Evolutionary conservation across 2,888 invertebrate species (phyloP), one percentile per base, ranked within the genome.

Genomic region (Dioctria linearis): DNA sequence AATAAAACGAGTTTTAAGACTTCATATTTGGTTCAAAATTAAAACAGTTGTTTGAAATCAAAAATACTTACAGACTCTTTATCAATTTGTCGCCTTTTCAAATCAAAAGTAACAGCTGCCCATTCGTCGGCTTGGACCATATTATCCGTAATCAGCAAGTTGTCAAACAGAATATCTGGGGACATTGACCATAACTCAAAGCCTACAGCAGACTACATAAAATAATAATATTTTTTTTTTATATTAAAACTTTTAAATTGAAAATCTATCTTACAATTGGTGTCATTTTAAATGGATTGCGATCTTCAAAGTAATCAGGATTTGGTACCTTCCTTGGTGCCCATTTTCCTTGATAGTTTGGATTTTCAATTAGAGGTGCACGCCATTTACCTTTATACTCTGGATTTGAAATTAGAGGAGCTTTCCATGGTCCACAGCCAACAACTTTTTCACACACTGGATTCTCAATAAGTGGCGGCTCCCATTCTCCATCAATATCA

Each of bases 111-210:
- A 83, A 94, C 93, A 51, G 91, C 91, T 1, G 98, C 95, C 93
- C 95, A 98, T 78, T 93, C 91, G 40, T 93, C 91, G 0, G 98
- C 97, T 0, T 94, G 91, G 1, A 89, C 90, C 80, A 92, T 90
- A 85, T 96, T 94, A 87, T 98, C 97, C 0, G 98, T 95, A 81
- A 99, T 91, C 82, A 99, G 90, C 79, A 99, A 91, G 90, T 99
- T 99, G 90, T 99, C 99, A 90, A 99, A 99, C 80, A 97, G 90
- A 85, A 99, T 95, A 85, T 93, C 92, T 82, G 96, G 95, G 0
- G 97, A 96, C 97, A 99, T 99, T 4, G 99, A 98, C 99, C 99
- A 99, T 83, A 99, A 90, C 89, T 99, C 99, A 88, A 99, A 94
- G 25, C 99, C 99, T 79, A 99, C 91, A 37, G 98, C 98, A 86